Evolutionary conservation across 2,797 vertebrate species (phyloP).

Genomic region (Alauda arvensis): DNA sequence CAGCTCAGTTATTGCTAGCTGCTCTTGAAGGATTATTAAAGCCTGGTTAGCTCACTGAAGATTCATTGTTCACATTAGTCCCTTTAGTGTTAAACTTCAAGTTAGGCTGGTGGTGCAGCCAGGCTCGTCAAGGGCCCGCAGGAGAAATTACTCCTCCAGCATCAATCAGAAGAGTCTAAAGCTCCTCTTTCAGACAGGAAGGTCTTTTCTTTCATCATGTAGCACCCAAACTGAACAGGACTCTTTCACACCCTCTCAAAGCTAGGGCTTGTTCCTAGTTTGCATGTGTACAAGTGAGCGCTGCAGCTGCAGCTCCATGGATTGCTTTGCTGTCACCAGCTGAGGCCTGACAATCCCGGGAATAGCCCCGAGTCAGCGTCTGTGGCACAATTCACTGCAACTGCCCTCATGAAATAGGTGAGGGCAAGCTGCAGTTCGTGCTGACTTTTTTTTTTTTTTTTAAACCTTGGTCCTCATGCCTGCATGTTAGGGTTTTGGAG

Average conservation of each 20-base stretch:
- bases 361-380: not conserved
- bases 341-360: not conserved
- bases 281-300: not conserved
- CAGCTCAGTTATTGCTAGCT: slow-evolving; percentile 35
- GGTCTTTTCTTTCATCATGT: slow-evolving; percentile 17
- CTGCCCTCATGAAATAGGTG: not conserved
- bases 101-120: slow-evolving; percentile 12
- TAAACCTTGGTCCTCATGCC: not conserved
- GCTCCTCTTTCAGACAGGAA: slow-evolving; percentile 37
- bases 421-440: not conserved
- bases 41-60: slow-evolving; percentile 62
- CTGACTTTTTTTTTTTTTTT: not conserved
- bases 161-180: slow-evolving; percentile 34
- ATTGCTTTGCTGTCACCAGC: slow-evolving; percentile 5
- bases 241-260: slow-evolving; percentile 47
- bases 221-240: slow-evolving; percentile 31
- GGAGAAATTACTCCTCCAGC: slow-evolving; percentile 16
- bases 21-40: slow-evolving; percentile 60
- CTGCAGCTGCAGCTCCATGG: slow-evolving; percentile 37
- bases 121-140: not conserved
- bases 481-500: not conserved
- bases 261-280: slow-evolving; percentile 28
- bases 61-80: slow-evolving; percentile 50
- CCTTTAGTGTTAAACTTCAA: slow-evolving; percentile 36
- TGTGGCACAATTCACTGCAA: not conserved